phyloP scores from a whole-genome alignment of 2,797 vertebrate species.

The Amblyraja radiata region DNA sequence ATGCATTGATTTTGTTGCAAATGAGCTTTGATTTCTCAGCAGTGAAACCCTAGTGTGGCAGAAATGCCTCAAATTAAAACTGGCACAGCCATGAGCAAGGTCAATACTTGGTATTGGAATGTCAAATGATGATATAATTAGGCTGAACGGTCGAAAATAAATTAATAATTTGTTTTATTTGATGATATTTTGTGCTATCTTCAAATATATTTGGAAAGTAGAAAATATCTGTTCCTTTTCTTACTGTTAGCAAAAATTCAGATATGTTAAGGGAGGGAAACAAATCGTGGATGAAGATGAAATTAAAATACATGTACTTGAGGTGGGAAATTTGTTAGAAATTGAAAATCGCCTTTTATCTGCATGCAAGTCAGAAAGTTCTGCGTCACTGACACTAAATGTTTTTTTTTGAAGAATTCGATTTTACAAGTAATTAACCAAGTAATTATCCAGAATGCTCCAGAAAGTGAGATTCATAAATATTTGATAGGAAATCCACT shows the following conservation, averaged over 20 bases:
- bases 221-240: not conserved
- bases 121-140: not conserved
- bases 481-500: not conserved
- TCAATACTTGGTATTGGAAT: not conserved
- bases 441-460: not conserved
- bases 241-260: not conserved
- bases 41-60: not conserved
- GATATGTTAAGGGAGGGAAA: no score
- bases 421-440: not conserved
- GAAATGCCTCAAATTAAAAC: not conserved
- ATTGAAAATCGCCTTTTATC: not conserved
- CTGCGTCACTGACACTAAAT: not conserved
- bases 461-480: not conserved
- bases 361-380: not conserved
- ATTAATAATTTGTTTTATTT: not conserved
- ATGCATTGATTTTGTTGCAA: not conserved
- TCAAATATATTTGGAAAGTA: not conserved
- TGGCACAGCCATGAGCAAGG: not conserved
- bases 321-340: not conserved
- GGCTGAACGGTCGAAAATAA: not conserved
- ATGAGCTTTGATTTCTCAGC: not conserved
- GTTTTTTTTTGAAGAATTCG: not conserved
- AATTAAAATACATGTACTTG: not conserved
- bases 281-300: not conserved
- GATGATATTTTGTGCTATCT: not conserved